Percentiles rank a stretch among this genome's conserved stretches.
phyloP scores from a whole-genome alignment of 2,797 vertebrate genomes.

The Onychomys arenicola region DNA sequence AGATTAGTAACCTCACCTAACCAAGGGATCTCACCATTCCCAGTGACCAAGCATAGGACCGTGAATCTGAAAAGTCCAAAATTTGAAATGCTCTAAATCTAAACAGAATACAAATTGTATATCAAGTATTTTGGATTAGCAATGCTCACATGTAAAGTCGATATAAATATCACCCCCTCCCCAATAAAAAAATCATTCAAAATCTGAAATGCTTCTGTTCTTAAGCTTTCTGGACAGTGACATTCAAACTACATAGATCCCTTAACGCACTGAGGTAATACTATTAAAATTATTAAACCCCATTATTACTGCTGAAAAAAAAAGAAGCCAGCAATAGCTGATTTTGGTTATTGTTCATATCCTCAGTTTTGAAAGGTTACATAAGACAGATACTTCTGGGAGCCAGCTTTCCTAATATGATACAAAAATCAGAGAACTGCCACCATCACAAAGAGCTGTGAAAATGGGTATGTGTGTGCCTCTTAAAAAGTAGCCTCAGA shows the following conservation, averaged over 20 bases:
- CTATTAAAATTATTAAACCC: slow-evolving; percentile 32
- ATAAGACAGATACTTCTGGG: not conserved
- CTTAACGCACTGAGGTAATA: not conserved
- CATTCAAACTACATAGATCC: not conserved
- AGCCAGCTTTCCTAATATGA: not conserved
- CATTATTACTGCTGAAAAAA: not conserved
- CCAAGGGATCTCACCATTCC: not conserved
- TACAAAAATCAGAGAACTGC: not conserved
- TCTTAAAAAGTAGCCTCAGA: slow-evolving; percentile 25
- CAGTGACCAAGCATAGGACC: not conserved
- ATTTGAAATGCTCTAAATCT: not conserved
- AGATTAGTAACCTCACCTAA: not conserved
- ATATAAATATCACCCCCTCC: not conserved
- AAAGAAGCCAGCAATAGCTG: not conserved
- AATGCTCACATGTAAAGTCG: not conserved
- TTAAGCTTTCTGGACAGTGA: not conserved
- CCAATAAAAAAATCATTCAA: not conserved
- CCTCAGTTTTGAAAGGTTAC: slow-evolving; percentile 24
- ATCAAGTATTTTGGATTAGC: not conserved
- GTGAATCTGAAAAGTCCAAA: not conserved
- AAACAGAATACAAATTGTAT: not conserved
- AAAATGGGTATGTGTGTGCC: not conserved
- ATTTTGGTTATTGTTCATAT: not conserved
- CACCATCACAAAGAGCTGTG: not conserved
- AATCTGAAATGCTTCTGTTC: not conserved